Conservation (phyloP, 1,140 invertebrate genomes). For the Araneus ventricosus region DNA sequence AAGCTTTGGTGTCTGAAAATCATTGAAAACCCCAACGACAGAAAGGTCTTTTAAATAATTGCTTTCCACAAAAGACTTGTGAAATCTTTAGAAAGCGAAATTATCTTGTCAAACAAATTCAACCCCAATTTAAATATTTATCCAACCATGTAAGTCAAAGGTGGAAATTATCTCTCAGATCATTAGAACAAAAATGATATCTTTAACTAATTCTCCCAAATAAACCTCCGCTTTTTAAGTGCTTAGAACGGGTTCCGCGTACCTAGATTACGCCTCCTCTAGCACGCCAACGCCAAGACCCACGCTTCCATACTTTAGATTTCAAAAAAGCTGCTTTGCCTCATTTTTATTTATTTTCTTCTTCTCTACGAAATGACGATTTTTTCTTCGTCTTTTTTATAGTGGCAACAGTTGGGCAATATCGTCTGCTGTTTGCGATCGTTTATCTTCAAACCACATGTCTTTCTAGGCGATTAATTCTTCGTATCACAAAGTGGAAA, state of each 20-base stretch:
- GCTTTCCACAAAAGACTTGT: not conserved
- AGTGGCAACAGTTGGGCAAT: conserved; percentile 34
- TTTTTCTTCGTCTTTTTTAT: not conserved
- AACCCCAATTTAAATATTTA: conserved; percentile 41
- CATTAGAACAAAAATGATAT: conserved; percentile 20
- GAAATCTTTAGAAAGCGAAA: not conserved
- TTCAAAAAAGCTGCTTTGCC: conserved; percentile 7
- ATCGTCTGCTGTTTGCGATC: not conserved
- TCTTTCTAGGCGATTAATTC: not conserved
- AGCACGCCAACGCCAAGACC: not conserved
- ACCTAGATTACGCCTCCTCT: conserved; percentile 19
- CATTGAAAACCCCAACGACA: no score
- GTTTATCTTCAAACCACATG: conserved; percentile 14
- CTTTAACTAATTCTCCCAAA: conserved; percentile 21
- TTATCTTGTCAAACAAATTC: not conserved
- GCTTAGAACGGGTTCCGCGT: conserved; percentile 10
- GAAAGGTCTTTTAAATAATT: not conserved
- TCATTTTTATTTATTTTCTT: no score
- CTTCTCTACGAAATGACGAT: no score
- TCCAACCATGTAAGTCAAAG: conserved; percentile 11
- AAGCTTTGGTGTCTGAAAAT: no score
- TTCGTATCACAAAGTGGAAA: not conserved
- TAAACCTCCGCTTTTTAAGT: conserved; percentile 24
- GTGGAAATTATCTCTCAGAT: conserved; percentile 28
- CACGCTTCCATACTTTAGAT: not conserved